Conservation (phyloP, 2,797 vertebrate genomes). For the Decapterus maruadsi region DNA sequence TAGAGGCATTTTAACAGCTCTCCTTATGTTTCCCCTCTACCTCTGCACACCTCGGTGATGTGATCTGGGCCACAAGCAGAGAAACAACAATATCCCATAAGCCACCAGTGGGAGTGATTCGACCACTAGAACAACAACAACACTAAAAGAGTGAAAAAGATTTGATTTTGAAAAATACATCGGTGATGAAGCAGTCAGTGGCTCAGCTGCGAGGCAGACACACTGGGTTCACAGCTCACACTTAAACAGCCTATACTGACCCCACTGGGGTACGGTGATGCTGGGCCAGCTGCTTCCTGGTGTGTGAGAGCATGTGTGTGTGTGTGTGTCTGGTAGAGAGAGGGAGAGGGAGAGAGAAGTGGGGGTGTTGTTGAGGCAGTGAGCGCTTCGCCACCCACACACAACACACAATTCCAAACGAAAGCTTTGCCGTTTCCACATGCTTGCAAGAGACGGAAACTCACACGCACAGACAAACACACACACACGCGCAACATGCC, state of each 20-base stretch:
- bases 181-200: constrained; percentile 43
- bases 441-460: constrained; percentile 47
- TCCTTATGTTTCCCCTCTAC: constrained; percentile 1
- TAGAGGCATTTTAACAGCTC: not conserved
- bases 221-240: constrained; percentile 64
- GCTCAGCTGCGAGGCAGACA: constrained; percentile 67
- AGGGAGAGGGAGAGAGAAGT: constrained; percentile 4
- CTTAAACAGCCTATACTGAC: constrained; percentile 64
- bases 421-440: constrained; percentile 65
- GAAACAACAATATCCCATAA: constrained; percentile 35
- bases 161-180: constrained; percentile 28
- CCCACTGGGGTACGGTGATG: constrained; percentile 57
- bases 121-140: constrained; percentile 13
- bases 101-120: constrained; percentile 48
- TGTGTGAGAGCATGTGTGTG: constrained; percentile 24
- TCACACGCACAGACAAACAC: constrained; percentile 34
- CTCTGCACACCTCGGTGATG: not conserved
- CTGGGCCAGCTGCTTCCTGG: constrained; percentile 67
- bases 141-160: not conserved
- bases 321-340: no score
- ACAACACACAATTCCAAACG: constrained; percentile 63
- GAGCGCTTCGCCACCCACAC: constrained; percentile 63
- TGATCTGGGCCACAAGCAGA: constrained; percentile 13
- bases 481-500: constrained; percentile 26
- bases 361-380: constrained; percentile 52